Evolutionary conservation across 1,140 invertebrate genomes (phyloP).

Genomic region (Lepidurus packardi): DNA sequence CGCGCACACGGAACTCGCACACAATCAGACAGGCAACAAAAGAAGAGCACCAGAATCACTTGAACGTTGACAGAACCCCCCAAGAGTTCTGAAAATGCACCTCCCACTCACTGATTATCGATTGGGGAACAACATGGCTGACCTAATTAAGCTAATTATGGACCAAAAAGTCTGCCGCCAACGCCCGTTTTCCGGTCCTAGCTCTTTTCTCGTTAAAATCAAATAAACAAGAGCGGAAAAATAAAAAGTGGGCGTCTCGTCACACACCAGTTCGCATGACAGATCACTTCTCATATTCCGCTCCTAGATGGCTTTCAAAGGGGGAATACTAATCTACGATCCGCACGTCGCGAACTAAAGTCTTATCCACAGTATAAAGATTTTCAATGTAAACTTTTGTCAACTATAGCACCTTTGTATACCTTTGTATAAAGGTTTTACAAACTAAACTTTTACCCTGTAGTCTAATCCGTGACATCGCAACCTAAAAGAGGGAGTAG

Average conservation of each 20-base stretch:
- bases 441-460: no score
- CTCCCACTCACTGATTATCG: constrained; percentile 21
- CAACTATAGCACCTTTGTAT: no score
- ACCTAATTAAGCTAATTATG: constrained; percentile 18
- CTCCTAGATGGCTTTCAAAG: not conserved
- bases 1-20: not conserved
- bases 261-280: not conserved
- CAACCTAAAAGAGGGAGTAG: no score
- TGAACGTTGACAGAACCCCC: not conserved
- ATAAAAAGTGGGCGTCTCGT: constrained; percentile 21
- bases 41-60: constrained; percentile 16
- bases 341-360: no score
- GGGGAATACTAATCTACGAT: no score
- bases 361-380: no score
- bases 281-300: not conserved
- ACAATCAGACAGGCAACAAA: not conserved
- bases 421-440: no score
- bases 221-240: constrained; percentile 19
- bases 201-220: constrained; percentile 14
- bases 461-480: no score
- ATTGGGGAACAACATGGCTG: constrained; percentile 14
- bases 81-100: constrained; percentile 2
- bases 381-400: no score
- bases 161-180: constrained; percentile 20
- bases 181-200: constrained; percentile 1